Evolutionary conservation across 2,888 invertebrate genomes (phyloP), one percentile per base, ranked within the genome.

Genomic region (Drosophila percnosoma): DNA sequence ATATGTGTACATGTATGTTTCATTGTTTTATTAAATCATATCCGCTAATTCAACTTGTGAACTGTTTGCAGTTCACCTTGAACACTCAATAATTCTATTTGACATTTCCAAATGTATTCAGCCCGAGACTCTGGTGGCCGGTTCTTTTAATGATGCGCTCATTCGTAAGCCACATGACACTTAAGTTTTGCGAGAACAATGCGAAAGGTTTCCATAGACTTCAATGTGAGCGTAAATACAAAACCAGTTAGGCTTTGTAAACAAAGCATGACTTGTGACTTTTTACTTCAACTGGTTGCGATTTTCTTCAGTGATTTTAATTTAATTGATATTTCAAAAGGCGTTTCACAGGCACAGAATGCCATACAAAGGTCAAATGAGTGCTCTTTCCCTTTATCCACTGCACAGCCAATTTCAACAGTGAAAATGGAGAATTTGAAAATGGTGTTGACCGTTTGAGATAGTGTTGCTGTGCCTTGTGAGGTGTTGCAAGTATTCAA

Each of bases 231-330:
- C 42, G 45, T 36, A 42, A 59, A 70, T n/a, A 52, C 11, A 52
- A 80, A 83, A 78, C 81, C 78, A 68, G 83, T 83, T 83, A 65
- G 57, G 64, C 60, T 64, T 60, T 63, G 63, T 63, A 68, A 79
- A 69, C 68, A 74, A 83, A 83, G 63, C 73, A 60, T 68, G 81
- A 73, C 72, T 83, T 73, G 54, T 66, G 75, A 78, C 67, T 75
- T 82, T 80, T 80, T 61, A 69, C 55, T 52, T 27, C 69, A 69
- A 64, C 68, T 69, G 64, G 57, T 70, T 80, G 67, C 58, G 67
- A 66, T 48, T 64, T 61, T 38, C 42, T 62, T 36, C 42, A n/a
- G 8, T 34, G 24, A 24, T 42, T 34, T 53, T 57, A 54, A 24
- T 64, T 61, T n/a, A 48, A 24, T 27, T 53, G n/a, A 29, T 42